These are phyloP conservation scores for Peromyscus leucopus DNA, from an alignment of 2,113 vertebrate species.

Conservation along the genomic window DNA sequence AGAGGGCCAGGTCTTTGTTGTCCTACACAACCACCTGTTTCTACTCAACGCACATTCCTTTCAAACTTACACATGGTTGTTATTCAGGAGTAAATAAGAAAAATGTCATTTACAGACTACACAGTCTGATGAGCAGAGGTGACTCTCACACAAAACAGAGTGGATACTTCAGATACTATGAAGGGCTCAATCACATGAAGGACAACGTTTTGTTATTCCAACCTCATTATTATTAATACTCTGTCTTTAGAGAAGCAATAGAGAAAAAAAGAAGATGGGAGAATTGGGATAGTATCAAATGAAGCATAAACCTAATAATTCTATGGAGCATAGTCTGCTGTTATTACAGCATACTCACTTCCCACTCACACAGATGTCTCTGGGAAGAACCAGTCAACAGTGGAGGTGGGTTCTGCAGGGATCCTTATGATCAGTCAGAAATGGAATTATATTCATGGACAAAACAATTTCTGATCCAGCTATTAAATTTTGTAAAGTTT, in stretches of 20 bases:
- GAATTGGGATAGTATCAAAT: slow-evolving; percentile 14
- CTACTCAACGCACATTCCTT: not conserved
- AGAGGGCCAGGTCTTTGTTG: not conserved
- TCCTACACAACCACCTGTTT: not conserved
- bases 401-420: slow-evolving; percentile 60
- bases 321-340: not conserved
- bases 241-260: not conserved
- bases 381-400: slow-evolving; percentile 55
- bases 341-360: slow-evolving; percentile 56
- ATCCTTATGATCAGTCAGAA: slow-evolving; percentile 34
- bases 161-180: not conserved
- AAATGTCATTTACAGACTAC: not conserved
- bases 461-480: slow-evolving; percentile 67
- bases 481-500: slow-evolving; percentile 15
- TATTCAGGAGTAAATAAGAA: slow-evolving; percentile 36
- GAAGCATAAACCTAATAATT: slow-evolving; percentile 43
- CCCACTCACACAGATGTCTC: slow-evolving; percentile 74
- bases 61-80: not conserved
- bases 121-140: not conserved
- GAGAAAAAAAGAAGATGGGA: slow-evolving; percentile 7
- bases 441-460: not conserved
- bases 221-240: not conserved
- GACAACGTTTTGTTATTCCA: not conserved
- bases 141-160: slow-evolving; percentile 33
- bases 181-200: not conserved